These are phyloP conservation scores for Diaprepes abbreviatus DNA, from an alignment of 2,888 invertebrate species.

Conservation along the genomic window DNA sequence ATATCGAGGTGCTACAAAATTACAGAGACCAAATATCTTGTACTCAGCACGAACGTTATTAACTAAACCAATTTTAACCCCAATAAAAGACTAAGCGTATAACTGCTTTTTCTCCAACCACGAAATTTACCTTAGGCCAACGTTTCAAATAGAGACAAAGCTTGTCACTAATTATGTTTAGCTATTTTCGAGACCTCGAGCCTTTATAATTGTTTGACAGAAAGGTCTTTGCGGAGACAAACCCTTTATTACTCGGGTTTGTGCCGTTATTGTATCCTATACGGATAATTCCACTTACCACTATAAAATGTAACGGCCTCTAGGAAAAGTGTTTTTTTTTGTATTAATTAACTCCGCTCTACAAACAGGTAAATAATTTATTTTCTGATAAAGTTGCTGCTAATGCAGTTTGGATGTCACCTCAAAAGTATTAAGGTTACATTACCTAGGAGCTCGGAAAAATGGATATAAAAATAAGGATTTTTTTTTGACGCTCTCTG, in stretches of 20 bases:
- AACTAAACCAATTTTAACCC: slow-evolving; percentile 28
- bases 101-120: slow-evolving; percentile 18
- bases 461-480: too few species aligned
- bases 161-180: slow-evolving; percentile 41
- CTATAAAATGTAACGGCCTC: not conserved
- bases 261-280: slow-evolving; percentile 19
- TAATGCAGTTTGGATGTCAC: too few species aligned
- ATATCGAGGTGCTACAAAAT: too few species aligned
- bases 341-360: not conserved
- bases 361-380: too few species aligned
- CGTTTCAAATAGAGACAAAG: slow-evolving; percentile 41
- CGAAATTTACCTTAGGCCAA: slow-evolving; percentile 36
- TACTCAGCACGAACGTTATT: not conserved
- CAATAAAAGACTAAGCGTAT: slow-evolving; percentile 13
- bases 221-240: slow-evolving; percentile 30
- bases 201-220: slow-evolving; percentile 43
- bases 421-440: too few species aligned
- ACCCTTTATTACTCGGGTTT: slow-evolving; percentile 38
- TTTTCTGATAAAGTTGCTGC: too few species aligned
- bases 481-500: too few species aligned
- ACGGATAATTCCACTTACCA: not conserved
- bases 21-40: not conserved
- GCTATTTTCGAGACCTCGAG: slow-evolving; percentile 35
- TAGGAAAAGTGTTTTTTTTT: not conserved
- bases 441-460: too few species aligned